Conservation (phyloP, 2,113 vertebrate species). For the Otis tarda region DNA sequence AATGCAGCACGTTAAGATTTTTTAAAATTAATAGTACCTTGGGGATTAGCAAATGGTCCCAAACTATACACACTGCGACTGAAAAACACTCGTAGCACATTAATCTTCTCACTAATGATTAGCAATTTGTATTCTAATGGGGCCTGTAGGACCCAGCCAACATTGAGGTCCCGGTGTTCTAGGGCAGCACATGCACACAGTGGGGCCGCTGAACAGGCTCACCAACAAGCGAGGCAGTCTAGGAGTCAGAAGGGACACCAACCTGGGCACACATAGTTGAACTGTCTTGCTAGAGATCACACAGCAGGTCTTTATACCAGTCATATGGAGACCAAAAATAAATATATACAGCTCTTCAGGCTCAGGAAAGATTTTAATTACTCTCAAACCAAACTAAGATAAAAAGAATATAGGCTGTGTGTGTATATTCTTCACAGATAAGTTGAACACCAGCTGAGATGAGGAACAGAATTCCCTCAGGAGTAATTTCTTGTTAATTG, state of each 20-base stretch:
- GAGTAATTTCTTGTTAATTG: conserved; percentile 41
- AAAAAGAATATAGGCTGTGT: neutral
- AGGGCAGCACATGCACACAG: neutral
- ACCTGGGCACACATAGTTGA: neutral
- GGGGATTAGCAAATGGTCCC: neutral
- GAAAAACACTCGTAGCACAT: conserved; percentile 11
- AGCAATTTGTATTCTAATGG: conserved; percentile 25
- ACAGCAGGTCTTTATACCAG: neutral
- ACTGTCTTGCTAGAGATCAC: neutral
- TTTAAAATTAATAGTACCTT: conserved; percentile 35
- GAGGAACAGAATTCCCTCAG: neutral
- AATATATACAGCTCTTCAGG: neutral
- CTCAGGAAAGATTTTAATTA: conserved; percentile 14
- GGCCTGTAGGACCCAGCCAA: neutral
- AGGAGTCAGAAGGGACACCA: neutral
- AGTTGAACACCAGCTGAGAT: conserved; percentile 1
- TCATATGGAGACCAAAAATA: neutral
- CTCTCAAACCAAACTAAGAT: neutral
- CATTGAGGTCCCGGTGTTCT: neutral
- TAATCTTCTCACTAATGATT: conserved; percentile 48
- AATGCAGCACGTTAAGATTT: neutral
- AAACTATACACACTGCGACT: neutral
- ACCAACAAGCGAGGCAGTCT: neutral
- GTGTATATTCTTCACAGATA: neutral
- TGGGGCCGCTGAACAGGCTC: neutral